phyloP scores from a whole-genome alignment of 2,888 invertebrate species.

The Scrobipalpa costella region DNA sequence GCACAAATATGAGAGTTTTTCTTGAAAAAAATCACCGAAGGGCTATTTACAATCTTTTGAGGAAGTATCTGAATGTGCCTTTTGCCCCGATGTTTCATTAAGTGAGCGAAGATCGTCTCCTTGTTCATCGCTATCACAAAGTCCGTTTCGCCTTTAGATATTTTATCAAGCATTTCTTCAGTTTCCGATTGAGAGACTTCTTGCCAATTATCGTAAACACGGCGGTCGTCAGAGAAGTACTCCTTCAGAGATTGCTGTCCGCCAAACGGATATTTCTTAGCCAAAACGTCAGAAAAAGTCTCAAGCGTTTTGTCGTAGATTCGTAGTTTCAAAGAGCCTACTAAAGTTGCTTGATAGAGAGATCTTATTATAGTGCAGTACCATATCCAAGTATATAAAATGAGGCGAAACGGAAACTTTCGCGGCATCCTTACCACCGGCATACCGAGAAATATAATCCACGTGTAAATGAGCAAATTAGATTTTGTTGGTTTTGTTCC shows the following conservation, averaged over 20 bases:
- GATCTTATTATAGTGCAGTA: conserved; percentile 54
- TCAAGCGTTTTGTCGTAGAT: conserved; percentile 42
- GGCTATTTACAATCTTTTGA: conserved; percentile 56
- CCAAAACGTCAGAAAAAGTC: conserved; percentile 46
- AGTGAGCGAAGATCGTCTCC: conserved; percentile 45
- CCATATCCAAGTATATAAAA: conserved; percentile 56
- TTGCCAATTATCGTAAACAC: conserved; percentile 51
- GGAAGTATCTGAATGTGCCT: conserved; percentile 54
- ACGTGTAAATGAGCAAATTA: conserved; percentile 57
- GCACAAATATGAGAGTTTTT: conserved; percentile 48
- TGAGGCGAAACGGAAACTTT: conserved; percentile 41
- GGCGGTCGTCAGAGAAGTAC: conserved; percentile 49
- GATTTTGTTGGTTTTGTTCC: conserved; percentile 43
- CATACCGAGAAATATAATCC: conserved; percentile 55
- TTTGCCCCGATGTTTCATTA: conserved; percentile 45
- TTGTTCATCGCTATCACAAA: conserved; percentile 56
- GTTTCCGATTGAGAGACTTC: conserved; percentile 37
- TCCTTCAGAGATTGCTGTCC: conserved; percentile 47
- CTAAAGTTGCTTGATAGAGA: conserved; percentile 56
- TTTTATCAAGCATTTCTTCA: conserved; percentile 40
- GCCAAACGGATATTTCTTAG: conserved; percentile 47
- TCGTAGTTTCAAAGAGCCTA: conserved; percentile 49
- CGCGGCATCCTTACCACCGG: conserved; percentile 48
- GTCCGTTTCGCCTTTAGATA: conserved; percentile 47
- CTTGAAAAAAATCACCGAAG: conserved; percentile 55